phyloP scores from a whole-genome alignment of 1,140 invertebrate genomes.

The Leptoteleia sp. region DNA sequence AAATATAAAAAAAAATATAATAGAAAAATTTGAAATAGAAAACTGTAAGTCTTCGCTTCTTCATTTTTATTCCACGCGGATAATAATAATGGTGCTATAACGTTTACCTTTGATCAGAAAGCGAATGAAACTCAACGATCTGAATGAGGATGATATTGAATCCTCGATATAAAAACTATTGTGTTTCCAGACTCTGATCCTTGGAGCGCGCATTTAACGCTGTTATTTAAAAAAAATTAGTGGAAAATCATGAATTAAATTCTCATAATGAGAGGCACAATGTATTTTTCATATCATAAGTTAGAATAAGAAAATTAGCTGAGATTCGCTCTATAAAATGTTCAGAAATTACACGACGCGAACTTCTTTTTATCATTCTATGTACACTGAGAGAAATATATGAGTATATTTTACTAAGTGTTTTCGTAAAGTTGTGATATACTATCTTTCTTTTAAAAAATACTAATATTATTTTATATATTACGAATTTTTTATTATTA shows the following conservation, averaged over 20 bases:
- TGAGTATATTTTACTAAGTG: no score
- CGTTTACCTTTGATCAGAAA: constrained; percentile 66
- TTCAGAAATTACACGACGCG: constrained; percentile 3
- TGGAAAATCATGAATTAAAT: constrained; percentile 38
- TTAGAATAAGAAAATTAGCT: constrained; percentile 23
- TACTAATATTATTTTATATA: no score
- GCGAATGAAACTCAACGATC: constrained; percentile 66
- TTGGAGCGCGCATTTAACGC: constrained; percentile 38
- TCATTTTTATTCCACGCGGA: constrained; percentile 59
- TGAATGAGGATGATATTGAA: constrained; percentile 67
- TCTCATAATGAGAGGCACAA: constrained; percentile 18
- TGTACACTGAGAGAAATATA: no score
- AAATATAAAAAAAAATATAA: constrained; percentile 10
- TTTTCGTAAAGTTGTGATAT: no score
- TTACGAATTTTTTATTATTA: no score
- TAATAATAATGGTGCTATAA: constrained; percentile 63
- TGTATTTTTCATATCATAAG: constrained; percentile 8
- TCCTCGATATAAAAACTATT: constrained; percentile 63
- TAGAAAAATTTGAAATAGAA: constrained; percentile 32
- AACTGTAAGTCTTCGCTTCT: constrained; percentile 11
- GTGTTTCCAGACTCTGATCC: constrained; percentile 53
- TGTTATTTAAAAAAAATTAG: constrained; percentile 44
- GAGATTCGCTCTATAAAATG: background rate
- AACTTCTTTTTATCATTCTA: constrained; percentile 15
- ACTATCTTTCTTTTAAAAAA: no score